Conservation (phyloP, 2,113 vertebrate genomes). For the Pteruthius melanotis region DNA sequence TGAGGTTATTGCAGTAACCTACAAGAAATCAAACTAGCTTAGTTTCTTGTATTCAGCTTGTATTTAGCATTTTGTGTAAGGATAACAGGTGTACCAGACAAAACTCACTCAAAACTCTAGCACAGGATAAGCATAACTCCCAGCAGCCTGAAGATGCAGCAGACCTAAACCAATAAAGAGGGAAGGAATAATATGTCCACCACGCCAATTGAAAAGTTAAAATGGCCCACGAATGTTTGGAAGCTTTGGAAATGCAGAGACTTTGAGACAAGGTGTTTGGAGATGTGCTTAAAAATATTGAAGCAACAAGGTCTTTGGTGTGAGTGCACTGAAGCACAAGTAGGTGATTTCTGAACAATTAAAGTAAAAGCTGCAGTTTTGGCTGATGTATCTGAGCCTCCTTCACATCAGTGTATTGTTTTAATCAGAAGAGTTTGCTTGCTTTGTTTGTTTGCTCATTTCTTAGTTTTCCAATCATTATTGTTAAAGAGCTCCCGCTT, state of each 20-base stretch:
- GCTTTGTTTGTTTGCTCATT: neutral
- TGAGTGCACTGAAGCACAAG: neutral
- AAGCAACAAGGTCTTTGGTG: neutral
- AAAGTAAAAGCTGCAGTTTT: neutral
- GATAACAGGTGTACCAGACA: neutral
- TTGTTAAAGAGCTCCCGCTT: neutral
- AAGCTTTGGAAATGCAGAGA: neutral
- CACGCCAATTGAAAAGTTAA: neutral
- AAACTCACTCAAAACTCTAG: neutral
- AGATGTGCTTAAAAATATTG: neutral
- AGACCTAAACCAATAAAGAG: neutral
- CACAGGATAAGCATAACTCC: neutral
- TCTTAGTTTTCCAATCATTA: neutral
- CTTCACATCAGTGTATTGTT: neutral
- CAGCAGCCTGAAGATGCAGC: neutral
- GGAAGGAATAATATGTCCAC: neutral
- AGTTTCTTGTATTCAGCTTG: neutral
- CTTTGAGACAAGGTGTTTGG: neutral
- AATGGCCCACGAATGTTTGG: neutral
- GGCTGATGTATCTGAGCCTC: neutral
- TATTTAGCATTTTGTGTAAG: neutral
- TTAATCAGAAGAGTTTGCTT: constrained; percentile 12
- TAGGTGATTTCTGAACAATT: neutral
- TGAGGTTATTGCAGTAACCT: neutral
- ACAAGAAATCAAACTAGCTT: neutral